These are phyloP conservation scores for Poeciliopsis turrubarensis DNA, from an alignment of 2,113 vertebrate species.

Conservation along the genomic window DNA sequence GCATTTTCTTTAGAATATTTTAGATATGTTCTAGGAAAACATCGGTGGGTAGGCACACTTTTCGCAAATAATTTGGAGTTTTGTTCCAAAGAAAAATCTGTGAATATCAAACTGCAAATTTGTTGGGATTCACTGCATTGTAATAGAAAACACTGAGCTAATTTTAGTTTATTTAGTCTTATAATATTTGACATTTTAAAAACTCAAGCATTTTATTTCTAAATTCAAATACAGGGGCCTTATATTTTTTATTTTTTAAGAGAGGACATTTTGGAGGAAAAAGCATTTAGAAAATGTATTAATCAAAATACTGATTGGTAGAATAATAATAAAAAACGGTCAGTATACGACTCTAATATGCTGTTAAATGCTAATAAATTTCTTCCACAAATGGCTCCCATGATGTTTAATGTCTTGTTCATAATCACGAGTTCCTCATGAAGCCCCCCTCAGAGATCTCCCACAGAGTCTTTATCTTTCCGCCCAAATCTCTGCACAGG, in stretches of 20 bases:
- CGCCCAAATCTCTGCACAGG: conserved; percentile 1
- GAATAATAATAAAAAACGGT: neutral
- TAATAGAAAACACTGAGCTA: neutral
- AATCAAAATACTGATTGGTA: neutral
- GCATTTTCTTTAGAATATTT: too few species aligned
- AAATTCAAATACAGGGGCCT: too few species aligned
- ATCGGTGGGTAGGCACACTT: too few species aligned
- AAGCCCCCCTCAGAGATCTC: neutral
- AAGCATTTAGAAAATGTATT: neutral
- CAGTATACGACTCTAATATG: neutral
- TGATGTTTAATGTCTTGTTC: neutral
- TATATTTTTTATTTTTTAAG: too few species aligned
- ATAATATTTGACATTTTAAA: neutral
- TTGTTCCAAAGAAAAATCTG: too few species aligned
- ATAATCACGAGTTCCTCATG: neutral
- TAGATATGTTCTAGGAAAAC: too few species aligned
- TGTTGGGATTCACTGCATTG: too few species aligned
- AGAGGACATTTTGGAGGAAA: too few species aligned
- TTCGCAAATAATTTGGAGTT: too few species aligned
- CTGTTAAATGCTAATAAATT: neutral
- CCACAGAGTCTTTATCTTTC: conserved; percentile 7
- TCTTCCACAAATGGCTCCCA: neutral
- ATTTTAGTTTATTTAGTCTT: neutral
- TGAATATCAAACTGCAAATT: too few species aligned
- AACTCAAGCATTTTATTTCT: too few species aligned